These are phyloP conservation scores for Microplitis deprimator DNA, from an alignment of 2,888 invertebrate genomes.

Conservation along the genomic window DNA sequence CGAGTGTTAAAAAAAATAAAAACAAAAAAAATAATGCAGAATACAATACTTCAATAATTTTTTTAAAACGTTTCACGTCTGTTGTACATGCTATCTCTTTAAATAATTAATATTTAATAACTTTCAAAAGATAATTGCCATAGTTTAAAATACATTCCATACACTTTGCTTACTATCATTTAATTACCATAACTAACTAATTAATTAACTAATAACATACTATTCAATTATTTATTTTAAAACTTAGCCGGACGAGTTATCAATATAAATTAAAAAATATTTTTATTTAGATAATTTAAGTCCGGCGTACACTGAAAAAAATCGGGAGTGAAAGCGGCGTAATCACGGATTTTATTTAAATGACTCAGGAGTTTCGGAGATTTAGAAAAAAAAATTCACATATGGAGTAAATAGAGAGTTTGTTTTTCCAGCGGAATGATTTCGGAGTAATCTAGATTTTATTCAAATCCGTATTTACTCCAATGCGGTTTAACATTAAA, in stretches of 20 bases:
- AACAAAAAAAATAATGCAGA: conserved; percentile 29
- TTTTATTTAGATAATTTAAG: too few relatives aligned
- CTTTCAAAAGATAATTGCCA: conserved; percentile 13
- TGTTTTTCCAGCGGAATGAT: too few relatives aligned
- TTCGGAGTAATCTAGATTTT: too few relatives aligned
- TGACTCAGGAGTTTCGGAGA: too few relatives aligned
- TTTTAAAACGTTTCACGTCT: background rate
- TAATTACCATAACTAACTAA: background rate
- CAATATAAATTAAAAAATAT: background rate
- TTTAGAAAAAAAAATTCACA: too few relatives aligned
- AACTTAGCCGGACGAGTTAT: background rate
- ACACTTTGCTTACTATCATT: background rate
- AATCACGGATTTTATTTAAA: too few relatives aligned
- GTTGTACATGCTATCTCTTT: background rate
- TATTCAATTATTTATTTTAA: background rate
- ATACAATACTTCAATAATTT: conserved; percentile 10
- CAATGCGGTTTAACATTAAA: too few relatives aligned
- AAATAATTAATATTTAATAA: background rate
- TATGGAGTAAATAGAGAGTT: too few relatives aligned
- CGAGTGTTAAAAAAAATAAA: conserved; percentile 47
- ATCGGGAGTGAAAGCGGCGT: too few relatives aligned
- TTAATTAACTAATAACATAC: background rate
- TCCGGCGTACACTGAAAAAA: too few relatives aligned
- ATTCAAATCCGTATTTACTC: too few relatives aligned
- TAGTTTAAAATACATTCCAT: conserved; percentile 2